Base-by-base conservation (phyloP, 2,888 invertebrate genomes). In the Oscheius myriophilus region DNA sequence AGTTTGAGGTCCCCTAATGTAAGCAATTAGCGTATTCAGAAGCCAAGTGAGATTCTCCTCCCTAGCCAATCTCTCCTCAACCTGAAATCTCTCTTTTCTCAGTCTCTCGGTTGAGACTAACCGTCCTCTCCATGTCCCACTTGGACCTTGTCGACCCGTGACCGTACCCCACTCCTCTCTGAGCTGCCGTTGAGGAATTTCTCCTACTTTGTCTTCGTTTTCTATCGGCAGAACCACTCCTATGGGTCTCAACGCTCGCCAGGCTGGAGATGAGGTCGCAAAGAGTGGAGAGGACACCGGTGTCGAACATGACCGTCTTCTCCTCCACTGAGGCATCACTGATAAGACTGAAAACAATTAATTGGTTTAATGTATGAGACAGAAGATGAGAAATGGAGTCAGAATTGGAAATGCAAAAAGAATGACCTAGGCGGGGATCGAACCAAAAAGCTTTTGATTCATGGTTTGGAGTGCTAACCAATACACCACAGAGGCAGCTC, bases 1-100 rank as follows among this genome's bases (percentile, higher is more conserved):
- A 7, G 70, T 43, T 0, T 76, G 67, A 45, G 69, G 58, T 4
- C 58, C 21, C 25, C 66, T 70, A 18, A 86, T 67, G 54, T 75
- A 86, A 4, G 85, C 78, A 49, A 79, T 82, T 16, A 86, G 55
- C 2, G 81, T 75, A 58, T 80, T 80, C 33, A 86, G 55, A 16
- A 86, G 70, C 86, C 86, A 86, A 49, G 86, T 85, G 11, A 86
- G 73, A 67, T 86, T 83, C 57, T 85, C 85, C 69, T 86, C 86
- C 14, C 83, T 75, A 3, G 79, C 75, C 41, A 83, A 51, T 49
- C 82, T 74, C 61, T 86, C 84, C 61, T 84, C 84, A 9, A 84
- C 80, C 72, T 78, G 63, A 12, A n/a, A 26, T 51, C 59, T 54
- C 52, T 39, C 54, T 21, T 46, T 67, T 67, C 46, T 49, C 57